phyloP scores from a whole-genome alignment of 2,113 vertebrate species.

The Uropsilus gracilis region DNA sequence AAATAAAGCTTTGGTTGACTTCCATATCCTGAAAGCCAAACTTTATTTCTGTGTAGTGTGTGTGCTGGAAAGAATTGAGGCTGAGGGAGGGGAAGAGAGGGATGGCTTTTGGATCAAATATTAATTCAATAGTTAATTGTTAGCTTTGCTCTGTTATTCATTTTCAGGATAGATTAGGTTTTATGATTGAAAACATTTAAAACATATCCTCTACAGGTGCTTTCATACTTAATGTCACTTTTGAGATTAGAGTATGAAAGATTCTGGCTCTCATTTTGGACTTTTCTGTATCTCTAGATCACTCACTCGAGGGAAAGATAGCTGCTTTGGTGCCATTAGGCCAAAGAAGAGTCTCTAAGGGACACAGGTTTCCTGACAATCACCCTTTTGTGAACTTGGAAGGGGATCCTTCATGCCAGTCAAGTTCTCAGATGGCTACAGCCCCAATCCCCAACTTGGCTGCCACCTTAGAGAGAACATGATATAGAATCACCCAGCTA shows the following conservation, averaged over 20 bases:
- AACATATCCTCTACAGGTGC: not conserved
- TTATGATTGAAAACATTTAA: not conserved
- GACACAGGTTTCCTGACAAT: not conserved
- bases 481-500: not conserved
- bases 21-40: not conserved
- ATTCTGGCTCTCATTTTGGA: not conserved
- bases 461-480: not conserved
- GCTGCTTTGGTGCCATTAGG: not conserved
- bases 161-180: not conserved
- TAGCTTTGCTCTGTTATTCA: not conserved
- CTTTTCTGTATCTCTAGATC: not conserved
- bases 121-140: not conserved
- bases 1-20: constrained; percentile 1
- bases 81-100: not conserved
- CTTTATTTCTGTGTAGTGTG: not conserved
- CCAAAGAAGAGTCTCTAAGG: not conserved
- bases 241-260: not conserved
- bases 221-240: not conserved
- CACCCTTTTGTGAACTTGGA: not conserved
- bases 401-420: not conserved
- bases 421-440: not conserved
- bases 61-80: not conserved
- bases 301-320: not conserved
- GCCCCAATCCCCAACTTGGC: not conserved
- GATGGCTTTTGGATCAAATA: not conserved